A percentile compares a stretch with the other conserved stretches of the same genome.
These are phyloP conservation scores for Aphodius sticticus DNA, from an alignment of 2,888 invertebrate species.

Conservation along the genomic window DNA sequence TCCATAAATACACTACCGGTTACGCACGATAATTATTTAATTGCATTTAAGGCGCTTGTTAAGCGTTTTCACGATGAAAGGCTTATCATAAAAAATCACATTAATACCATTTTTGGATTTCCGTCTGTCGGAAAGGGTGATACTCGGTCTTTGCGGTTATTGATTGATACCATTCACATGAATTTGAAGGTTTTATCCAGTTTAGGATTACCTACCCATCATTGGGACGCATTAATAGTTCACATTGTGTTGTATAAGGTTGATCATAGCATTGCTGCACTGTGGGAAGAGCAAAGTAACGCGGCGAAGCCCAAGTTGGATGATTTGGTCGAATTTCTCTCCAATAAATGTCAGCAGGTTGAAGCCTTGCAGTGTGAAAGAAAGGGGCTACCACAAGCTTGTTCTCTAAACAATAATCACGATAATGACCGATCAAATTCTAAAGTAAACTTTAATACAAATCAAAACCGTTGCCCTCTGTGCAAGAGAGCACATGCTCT, in stretches of 20 bases:
- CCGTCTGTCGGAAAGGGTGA: constrained; percentile 23
- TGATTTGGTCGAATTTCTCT: neutral
- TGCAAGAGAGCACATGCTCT: neutral
- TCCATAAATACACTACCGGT: constrained; percentile 27
- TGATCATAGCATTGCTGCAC: neutral
- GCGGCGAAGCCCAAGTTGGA: constrained; percentile 19
- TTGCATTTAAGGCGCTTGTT: constrained; percentile 24
- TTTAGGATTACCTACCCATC: constrained; percentile 19
- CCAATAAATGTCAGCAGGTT: constrained; percentile 15
- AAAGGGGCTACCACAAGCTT: neutral
- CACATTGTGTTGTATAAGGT: constrained; percentile 20
- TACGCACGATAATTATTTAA: constrained; percentile 26
- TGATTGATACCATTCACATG: constrained; percentile 20
- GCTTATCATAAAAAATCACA: constrained; percentile 30
- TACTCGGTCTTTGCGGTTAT: constrained; percentile 7
- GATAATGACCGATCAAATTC: neutral
- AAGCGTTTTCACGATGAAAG: constrained; percentile 26
- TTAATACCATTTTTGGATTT: constrained; percentile 25
- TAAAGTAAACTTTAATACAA: neutral
- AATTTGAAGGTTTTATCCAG: constrained; percentile 22
- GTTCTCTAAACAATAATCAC: constrained; percentile 7
- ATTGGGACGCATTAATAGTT: constrained; percentile 21
- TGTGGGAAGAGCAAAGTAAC: constrained; percentile 11
- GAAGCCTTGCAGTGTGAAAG: constrained; percentile 14
- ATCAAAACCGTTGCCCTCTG: constrained; percentile 6